phyloP scores from a whole-genome alignment of 2,888 invertebrate genomes.

The Drymonia ruficornis region DNA sequence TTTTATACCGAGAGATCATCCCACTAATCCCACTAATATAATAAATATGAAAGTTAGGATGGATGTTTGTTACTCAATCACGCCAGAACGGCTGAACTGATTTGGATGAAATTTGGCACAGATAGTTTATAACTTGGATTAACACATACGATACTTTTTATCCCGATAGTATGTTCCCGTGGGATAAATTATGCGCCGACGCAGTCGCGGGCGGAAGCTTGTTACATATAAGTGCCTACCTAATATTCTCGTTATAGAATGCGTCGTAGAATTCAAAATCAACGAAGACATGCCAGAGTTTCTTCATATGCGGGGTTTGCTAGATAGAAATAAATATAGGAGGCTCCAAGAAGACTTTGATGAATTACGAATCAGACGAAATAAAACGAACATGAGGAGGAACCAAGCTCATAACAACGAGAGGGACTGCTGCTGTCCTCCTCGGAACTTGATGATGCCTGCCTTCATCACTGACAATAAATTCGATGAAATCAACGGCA shows the following conservation, averaged over 20 bases:
- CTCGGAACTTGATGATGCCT: conserved; percentile 52
- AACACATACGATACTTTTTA: too few relatives aligned
- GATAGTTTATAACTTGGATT: too few relatives aligned
- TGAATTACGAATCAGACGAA: neutral
- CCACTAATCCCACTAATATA: too few relatives aligned
- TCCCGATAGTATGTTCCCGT: too few relatives aligned
- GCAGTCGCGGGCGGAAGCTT: too few relatives aligned
- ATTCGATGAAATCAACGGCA: conserved; percentile 48
- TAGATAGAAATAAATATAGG: conserved; percentile 39
- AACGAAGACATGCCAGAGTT: conserved; percentile 54
- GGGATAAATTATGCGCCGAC: too few relatives aligned
- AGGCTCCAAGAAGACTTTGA: conserved; percentile 28
- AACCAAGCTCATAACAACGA: conserved; percentile 18
- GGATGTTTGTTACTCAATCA: too few relatives aligned
- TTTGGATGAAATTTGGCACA: too few relatives aligned
- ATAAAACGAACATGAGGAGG: conserved; percentile 7
- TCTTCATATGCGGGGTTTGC: conserved; percentile 49
- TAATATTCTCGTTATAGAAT: conserved; percentile 61
- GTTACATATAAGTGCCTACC: too few relatives aligned
- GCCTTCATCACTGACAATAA: conserved; percentile 59
- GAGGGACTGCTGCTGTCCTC: conserved; percentile 58
- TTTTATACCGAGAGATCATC: too few relatives aligned
- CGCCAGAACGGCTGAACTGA: too few relatives aligned
- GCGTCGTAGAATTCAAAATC: conserved; percentile 51
- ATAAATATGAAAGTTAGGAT: too few relatives aligned